Percentiles rank a stretch among this genome's conserved stretches.
These are phyloP conservation scores for Drosophila peninsularis DNA, from an alignment of 2,888 invertebrate genomes.

Conservation along the genomic window DNA sequence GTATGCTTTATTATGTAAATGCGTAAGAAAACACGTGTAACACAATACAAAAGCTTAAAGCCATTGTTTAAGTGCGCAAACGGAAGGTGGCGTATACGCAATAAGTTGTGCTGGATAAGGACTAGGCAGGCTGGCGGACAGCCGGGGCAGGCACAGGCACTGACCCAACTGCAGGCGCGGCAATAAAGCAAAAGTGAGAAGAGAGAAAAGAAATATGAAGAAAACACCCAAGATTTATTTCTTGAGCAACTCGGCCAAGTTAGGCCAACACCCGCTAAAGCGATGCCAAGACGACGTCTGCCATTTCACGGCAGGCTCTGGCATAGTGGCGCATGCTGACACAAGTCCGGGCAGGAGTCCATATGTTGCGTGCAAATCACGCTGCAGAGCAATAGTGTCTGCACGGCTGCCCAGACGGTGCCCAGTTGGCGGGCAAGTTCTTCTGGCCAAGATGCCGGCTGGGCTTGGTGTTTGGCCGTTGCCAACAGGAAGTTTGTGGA, in stretches of 20 bases:
- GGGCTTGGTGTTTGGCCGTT: slow-evolving; percentile 39
- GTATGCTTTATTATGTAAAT: slow-evolving; percentile 66
- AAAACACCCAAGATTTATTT: slow-evolving; percentile 78
- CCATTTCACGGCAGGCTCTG: slow-evolving; percentile 50
- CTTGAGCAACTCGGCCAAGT: slow-evolving; percentile 60
- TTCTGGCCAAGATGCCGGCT: slow-evolving; percentile 58
- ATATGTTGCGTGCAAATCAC: slow-evolving; percentile 81
- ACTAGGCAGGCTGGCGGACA: neutral
- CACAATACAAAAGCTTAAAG: slow-evolving; percentile 44
- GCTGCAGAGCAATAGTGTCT: slow-evolving; percentile 35
- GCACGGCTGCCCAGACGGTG: slow-evolving; percentile 12
- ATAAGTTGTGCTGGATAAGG: slow-evolving; percentile 42
- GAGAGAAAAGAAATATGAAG: neutral
- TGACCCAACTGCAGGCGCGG: slow-evolving; percentile 32
- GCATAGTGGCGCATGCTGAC: slow-evolving; percentile 39
- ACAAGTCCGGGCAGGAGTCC: slow-evolving; percentile 47
- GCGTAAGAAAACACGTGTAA: slow-evolving; percentile 68
- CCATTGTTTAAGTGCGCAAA: slow-evolving; percentile 27
- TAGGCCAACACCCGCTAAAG: slow-evolving; percentile 22
- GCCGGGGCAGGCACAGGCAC: neutral
- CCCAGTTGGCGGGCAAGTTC: slow-evolving; percentile 29
- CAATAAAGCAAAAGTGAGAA: slow-evolving; percentile 63
- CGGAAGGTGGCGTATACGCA: slow-evolving; percentile 57
- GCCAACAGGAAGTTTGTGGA: slow-evolving; percentile 81
- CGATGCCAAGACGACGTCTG: slow-evolving; percentile 49